These are phyloP conservation scores for Bungarus multicinctus DNA, from an alignment of 2,113 vertebrate species.

Conservation along the genomic window DNA sequence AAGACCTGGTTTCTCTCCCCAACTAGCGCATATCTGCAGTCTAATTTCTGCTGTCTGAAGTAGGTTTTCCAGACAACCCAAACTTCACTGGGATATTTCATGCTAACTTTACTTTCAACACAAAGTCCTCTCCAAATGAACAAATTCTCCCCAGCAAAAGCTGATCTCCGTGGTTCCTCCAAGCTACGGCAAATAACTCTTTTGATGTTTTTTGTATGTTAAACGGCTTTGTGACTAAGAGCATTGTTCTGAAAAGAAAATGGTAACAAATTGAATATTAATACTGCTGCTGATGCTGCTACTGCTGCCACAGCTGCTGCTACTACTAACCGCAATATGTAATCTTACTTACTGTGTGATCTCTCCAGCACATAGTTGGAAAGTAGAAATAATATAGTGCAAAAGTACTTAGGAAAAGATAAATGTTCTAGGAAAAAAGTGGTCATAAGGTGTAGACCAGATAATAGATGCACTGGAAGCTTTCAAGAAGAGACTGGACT, in stretches of 20 bases:
- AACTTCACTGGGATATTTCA: background rate
- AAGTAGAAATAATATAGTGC: conserved; percentile 39
- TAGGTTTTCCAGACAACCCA: background rate
- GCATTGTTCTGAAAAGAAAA: background rate
- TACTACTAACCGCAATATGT: background rate
- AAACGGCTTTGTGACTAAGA: background rate
- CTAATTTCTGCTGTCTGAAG: background rate
- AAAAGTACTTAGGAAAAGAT: conserved; percentile 43
- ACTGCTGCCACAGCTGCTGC: background rate
- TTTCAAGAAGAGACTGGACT: too few relatives aligned
- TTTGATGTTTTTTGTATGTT: background rate
- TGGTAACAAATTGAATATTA: background rate
- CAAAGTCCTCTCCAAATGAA: background rate
- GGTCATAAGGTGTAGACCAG: conserved; percentile 1
- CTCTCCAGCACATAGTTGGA: background rate
- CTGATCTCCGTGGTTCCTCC: background rate
- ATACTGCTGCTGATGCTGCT: background rate
- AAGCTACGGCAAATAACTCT: background rate
- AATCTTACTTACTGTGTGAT: background rate
- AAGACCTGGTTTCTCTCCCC: background rate
- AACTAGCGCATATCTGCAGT: background rate
- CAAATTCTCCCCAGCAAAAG: background rate
- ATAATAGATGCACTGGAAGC: background rate
- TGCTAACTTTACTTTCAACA: background rate
- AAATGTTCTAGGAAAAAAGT: conserved; percentile 32